These are phyloP conservation scores for Mobula birostris DNA, from an alignment of 2,113 vertebrate species.

Conservation along the genomic window DNA sequence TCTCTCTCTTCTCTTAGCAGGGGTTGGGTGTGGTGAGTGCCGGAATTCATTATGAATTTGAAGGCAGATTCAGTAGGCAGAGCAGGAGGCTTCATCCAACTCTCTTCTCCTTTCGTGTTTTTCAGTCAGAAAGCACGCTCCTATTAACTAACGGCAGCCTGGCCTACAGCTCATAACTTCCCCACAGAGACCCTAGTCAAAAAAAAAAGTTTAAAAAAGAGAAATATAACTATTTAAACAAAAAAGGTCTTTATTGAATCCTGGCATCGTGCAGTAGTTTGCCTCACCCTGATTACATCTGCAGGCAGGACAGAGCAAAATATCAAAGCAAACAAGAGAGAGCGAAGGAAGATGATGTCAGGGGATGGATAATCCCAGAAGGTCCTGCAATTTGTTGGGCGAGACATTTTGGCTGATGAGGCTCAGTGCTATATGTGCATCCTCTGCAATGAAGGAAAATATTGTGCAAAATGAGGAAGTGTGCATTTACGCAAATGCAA, in stretches of 20 bases:
- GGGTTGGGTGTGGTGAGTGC: not conserved
- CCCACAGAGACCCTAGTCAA: not conserved
- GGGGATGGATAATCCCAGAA: not conserved
- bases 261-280: not conserved
- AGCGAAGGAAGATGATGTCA: not conserved
- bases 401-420: no score
- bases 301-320: slow-evolving; percentile 21
- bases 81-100: not conserved
- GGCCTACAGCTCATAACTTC: not conserved
- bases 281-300: slow-evolving; percentile 13
- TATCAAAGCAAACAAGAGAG: not conserved
- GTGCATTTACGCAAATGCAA: not conserved
- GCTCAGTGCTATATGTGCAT: not conserved
- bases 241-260: slow-evolving; percentile 25
- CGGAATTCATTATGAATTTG: not conserved
- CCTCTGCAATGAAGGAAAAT: slow-evolving; percentile 11
- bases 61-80: not conserved
- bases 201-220: not conserved
- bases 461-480: not conserved
- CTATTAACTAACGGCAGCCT: not conserved
- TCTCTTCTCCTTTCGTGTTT: not conserved
- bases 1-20: not conserved
- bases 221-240: slow-evolving; percentile 27
- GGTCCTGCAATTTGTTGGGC: not conserved
- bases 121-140: not conserved